Base-by-base conservation (phyloP, 2,888 invertebrate genomes). In the Sepiola atlantica region DNA sequence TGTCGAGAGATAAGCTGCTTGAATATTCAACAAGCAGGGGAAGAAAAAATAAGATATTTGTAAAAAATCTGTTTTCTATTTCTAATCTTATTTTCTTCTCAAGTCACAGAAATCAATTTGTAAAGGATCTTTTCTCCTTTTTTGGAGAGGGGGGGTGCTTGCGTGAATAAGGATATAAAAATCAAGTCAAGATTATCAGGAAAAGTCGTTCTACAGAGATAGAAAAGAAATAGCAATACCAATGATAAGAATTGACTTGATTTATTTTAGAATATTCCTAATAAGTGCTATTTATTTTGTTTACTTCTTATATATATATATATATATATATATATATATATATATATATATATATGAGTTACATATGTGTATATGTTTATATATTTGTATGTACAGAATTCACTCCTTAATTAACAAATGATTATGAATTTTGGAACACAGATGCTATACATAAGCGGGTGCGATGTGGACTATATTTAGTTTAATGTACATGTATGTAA, bases 31-130 rank as follows among this genome's bases (percentile, higher is more conserved):
- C 14, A 32, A 32, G 77, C 16, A 77, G 4, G 45, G 45, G 21
- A 77, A 12, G 61, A 61, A 61, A 24, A 77, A 77, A 77, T n/a
- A 6, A n/a, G 77, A 28, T 14, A n/a, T n/a, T 10, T 1, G 28
- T n/a, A 28, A 77, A 77, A n/a, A 77, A 32, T 6, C 21, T 32
- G n/a, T 77, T 77, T 77, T 32, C 12, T 32, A n/a, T 77, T 77
- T 77, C 77, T 77, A 77, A 77, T 77, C 77, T 77, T 24, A 61
- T 61, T 77, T 77, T 77, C 77, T 77, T 77, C 77, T 32, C 77
- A 1, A 77, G 77, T 77, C 77, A 77, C 4, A 77, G 32, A 77
- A 77, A 77, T 77, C 77, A 77, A 77, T 77, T 77, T 77, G 77
- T 14, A 77, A 77, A 28, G 28, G 61, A 10, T 77, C n/a, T n/a